A percentile compares a stretch with the other conserved stretches of the same genome.
These are phyloP conservation scores for Pyralis farinalis DNA, from an alignment of 2,888 invertebrate genomes.

Conservation along the genomic window DNA sequence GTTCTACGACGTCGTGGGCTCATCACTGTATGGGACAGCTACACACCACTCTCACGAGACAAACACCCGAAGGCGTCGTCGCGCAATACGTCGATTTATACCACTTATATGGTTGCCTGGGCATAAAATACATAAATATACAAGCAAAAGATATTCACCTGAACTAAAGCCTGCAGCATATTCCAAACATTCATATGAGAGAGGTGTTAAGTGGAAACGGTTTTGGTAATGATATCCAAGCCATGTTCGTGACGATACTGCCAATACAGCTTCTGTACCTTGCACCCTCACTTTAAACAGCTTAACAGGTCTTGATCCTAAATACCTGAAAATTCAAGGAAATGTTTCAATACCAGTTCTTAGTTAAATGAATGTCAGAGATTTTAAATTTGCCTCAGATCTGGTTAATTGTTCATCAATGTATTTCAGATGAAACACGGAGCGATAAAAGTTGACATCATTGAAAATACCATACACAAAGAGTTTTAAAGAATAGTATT, in stretches of 20 bases:
- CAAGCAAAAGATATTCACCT: slow-evolving; percentile 41
- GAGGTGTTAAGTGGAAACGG: slow-evolving; percentile 95
- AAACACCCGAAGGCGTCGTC: slow-evolving; percentile 47
- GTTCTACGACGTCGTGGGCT: slow-evolving; percentile 83
- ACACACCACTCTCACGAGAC: slow-evolving; percentile 61
- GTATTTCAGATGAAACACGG: slow-evolving; percentile 84
- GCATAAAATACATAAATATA: neutral
- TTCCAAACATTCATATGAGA: slow-evolving; percentile 97
- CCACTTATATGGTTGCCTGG: too few species aligned
- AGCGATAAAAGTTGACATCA: slow-evolving; percentile 68
- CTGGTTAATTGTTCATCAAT: slow-evolving; percentile 77
- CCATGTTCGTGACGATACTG: slow-evolving; percentile 99
- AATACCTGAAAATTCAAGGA: slow-evolving; percentile 79
- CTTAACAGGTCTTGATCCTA: slow-evolving; percentile 97
- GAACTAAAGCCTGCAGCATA: slow-evolving; percentile 98
- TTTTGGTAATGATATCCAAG: slow-evolving; percentile 99
- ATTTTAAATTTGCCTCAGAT: slow-evolving; percentile 50
- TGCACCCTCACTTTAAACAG: slow-evolving; percentile 98
- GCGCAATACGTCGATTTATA: slow-evolving; percentile 52
- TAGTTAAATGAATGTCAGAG: too few species aligned
- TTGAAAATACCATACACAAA: slow-evolving; percentile 26
- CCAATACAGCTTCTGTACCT: slow-evolving; percentile 96
- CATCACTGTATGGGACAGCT: slow-evolving; percentile 75
- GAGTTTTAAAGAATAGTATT: slow-evolving; percentile 1
- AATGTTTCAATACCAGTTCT: neutral